Base-by-base conservation (phyloP, 1,140 invertebrate genomes). In the Dryas iulia region DNA sequence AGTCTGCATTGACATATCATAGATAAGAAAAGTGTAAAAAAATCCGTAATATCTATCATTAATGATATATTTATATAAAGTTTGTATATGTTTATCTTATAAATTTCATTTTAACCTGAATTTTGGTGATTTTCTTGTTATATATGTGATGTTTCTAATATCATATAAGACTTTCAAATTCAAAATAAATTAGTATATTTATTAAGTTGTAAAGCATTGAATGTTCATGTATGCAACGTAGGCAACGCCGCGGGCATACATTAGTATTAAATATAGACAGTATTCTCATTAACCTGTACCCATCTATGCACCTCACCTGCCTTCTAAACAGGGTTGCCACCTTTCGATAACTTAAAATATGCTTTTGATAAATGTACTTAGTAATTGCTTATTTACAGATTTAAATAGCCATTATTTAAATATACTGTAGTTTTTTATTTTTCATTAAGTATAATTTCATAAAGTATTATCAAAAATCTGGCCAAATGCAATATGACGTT, bases 211-310 rank as follows among this genome's bases (percentile, higher is more conserved):
- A 47, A 47, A 47, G 39, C 39, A 47, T 47, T 47, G 18, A 21
- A 47, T 47, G 14, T 47, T 47, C 21, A 21, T 47, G 18, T 3
- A 21, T 21, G 39, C 8, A 21, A 47, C 2, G 18, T 3, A 21
- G 8, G 39, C 8, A 21, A 47, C 2, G 39, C 39, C 14, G 39
- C 39, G 21, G 14, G 7, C 18, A 21, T 47, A 47, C 18, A 47
- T 47, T 47, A 47, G 39, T 47, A 47, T 47, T 47, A 47, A 47
- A 18, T 21, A 47, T 47, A 47, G 39, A 47, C 39, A 47, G 39
- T 47, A 47, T 47, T 47, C 18, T 47, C 8, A 47, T 47, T 47
- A 47, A 47, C 39, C 8, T 47, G n/a, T 10, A 47, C 18, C 39
- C 14, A 21, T 21, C 14, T 47, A 5, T 47, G 14, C 39, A 47